Evolutionary conservation across 2,797 vertebrate genomes (phyloP).

Genomic region (Pseudochaenichthys georgianus): DNA sequence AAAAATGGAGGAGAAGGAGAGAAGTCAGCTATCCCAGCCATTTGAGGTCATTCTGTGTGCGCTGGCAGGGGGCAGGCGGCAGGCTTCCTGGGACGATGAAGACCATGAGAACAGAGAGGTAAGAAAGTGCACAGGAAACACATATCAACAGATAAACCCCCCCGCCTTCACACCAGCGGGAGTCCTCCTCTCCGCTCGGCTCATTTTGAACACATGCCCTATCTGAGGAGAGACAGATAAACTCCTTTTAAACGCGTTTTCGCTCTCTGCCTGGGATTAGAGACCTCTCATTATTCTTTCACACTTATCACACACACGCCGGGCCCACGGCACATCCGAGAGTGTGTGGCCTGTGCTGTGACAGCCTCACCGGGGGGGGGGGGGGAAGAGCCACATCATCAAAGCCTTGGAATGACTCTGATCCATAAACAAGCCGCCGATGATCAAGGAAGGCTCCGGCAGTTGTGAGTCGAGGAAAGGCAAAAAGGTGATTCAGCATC

Average conservation of each 20-base stretch:
- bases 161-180: constrained; percentile 34
- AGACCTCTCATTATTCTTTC: constrained; percentile 44
- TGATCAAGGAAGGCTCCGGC: constrained; percentile 47
- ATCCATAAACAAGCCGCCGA: constrained; percentile 26
- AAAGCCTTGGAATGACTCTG: constrained; percentile 53
- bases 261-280: constrained; percentile 47
- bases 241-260: constrained; percentile 45
- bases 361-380: constrained; percentile 14
- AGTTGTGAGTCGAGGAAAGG: constrained; percentile 45
- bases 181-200: constrained; percentile 36
- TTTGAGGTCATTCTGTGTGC: constrained; percentile 7
- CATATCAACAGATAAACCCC: constrained; percentile 40
- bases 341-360: constrained; percentile 33
- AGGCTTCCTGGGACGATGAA: constrained; percentile 28
- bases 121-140: constrained; percentile 31
- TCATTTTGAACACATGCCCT: constrained; percentile 45
- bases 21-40: not conserved
- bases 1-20: not conserved
- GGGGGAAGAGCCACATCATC: constrained; percentile 35
- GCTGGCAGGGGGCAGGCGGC: constrained; percentile 29
- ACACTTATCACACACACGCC: constrained; percentile 42
- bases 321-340: constrained; percentile 36
- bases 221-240: constrained; percentile 57
- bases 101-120: constrained; percentile 23
- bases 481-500: constrained; percentile 74